These are phyloP conservation scores for Tenthredo distinguenda DNA, from an alignment of 2,888 invertebrate genomes.

Conservation along the genomic window DNA sequence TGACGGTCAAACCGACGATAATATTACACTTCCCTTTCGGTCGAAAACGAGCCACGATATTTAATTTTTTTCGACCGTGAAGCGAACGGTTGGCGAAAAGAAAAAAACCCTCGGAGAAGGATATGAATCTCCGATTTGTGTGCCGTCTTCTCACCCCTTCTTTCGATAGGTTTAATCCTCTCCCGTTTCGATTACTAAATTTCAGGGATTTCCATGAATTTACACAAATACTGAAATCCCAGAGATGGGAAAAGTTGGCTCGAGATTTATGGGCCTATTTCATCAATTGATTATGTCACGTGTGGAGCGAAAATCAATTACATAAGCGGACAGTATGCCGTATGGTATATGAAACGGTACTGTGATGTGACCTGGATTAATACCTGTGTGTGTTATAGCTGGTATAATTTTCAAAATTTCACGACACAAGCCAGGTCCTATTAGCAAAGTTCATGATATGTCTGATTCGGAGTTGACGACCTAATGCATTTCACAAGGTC, in stretches of 20 bases:
- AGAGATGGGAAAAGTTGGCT: not conserved
- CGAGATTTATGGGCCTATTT: not conserved
- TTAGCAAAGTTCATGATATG: not conserved
- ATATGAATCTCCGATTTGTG: not conserved
- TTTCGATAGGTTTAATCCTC: not conserved
- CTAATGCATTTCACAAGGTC: conserved; percentile 40
- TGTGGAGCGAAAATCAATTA: not conserved
- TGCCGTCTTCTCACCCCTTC: not conserved
- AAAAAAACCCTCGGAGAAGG: not conserved
- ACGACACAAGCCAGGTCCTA: not conserved
- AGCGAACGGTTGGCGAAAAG: not conserved
- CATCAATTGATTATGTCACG: not conserved
- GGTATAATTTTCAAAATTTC: not conserved
- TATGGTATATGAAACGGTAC: not conserved
- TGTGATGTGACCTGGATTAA: not conserved
- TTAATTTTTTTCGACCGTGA: not conserved
- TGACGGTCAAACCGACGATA: conserved; percentile 20
- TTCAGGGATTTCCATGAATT: not conserved
- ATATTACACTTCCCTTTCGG: not conserved
- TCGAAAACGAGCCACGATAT: not conserved
- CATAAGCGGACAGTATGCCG: not conserved
- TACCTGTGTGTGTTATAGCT: not conserved
- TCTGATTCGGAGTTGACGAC: conserved; percentile 14
- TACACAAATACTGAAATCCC: not conserved
- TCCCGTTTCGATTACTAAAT: not conserved